Evolutionary conservation across 2,113 vertebrate genomes (phyloP).

Genomic region (Thinocorus orbignyianus): DNA sequence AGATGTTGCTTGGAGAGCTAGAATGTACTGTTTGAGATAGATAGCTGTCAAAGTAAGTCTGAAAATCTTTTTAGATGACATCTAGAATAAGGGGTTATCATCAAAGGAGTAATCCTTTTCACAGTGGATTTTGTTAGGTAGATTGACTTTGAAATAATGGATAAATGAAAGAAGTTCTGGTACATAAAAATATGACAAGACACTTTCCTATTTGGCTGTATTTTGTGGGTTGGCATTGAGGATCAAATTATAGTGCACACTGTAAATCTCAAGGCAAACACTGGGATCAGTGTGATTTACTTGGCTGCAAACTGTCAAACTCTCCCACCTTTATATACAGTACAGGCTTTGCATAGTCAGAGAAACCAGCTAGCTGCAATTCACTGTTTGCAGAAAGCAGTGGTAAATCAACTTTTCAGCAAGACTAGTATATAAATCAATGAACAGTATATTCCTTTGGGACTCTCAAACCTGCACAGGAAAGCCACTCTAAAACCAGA

Average conservation of each 20-base stretch:
- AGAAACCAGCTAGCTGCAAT: not conserved
- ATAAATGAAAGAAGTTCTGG: not conserved
- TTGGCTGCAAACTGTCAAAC: not conserved
- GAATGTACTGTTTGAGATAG: not conserved
- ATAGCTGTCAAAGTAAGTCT: not conserved
- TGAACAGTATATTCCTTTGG: slow-evolving; percentile 21
- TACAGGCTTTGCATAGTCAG: not conserved
- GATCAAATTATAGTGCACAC: not conserved
- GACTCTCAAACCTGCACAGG: not conserved
- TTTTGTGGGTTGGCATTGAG: not conserved
- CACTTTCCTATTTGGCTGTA: not conserved
- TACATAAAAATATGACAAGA: not conserved
- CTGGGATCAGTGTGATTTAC: not conserved
- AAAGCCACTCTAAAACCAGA: slow-evolving; percentile 40
- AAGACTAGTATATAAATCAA: slow-evolving; percentile 4
- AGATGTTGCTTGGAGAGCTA: not conserved
- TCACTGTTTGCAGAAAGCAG: slow-evolving; percentile 25
- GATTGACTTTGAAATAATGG: not conserved
- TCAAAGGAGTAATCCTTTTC: not conserved
- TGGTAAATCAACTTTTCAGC: slow-evolving; percentile 58
- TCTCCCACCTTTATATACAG: not conserved
- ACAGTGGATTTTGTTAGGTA: not conserved
- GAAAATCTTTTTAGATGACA: not conserved
- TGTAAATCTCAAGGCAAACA: slow-evolving; percentile 14
- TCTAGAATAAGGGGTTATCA: not conserved